These are phyloP conservation scores for Gymnocephalus cernua DNA, from an alignment of 2,113 vertebrate species.

Conservation along the genomic window DNA sequence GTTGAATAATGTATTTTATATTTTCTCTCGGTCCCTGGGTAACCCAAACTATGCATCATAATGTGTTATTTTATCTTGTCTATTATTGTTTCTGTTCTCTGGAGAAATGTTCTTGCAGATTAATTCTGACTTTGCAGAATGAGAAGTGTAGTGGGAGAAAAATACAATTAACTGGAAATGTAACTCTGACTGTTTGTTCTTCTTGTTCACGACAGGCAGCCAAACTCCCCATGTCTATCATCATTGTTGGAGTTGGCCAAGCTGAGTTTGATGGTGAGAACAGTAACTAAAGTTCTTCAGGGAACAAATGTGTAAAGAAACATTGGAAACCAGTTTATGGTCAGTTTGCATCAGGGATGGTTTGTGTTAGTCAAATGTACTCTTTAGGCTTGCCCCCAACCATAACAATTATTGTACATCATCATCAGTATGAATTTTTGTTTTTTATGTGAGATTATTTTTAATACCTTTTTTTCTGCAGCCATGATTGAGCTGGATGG, in stretches of 20 bases:
- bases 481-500: constrained; percentile 97
- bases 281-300: not conserved
- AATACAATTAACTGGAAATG: constrained; percentile 25
- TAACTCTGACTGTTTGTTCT: constrained; percentile 40
- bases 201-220: constrained; percentile 86
- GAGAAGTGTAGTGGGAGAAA: constrained; percentile 18
- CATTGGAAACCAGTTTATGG: constrained; percentile 5
- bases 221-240: constrained; percentile 97
- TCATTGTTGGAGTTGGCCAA: constrained; percentile 95
- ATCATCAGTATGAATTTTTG: not conserved
- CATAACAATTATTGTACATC: not conserved
- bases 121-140: constrained; percentile 11
- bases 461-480: constrained; percentile 65
- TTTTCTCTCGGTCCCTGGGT: constrained; percentile 1
- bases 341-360: not conserved
- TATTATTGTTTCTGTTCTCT: constrained; percentile 19
- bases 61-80: constrained; percentile 31
- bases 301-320: not conserved
- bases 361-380: constrained; percentile 10
- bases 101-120: constrained; percentile 10
- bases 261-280: constrained; percentile 96
- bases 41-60: constrained; percentile 15
- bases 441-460: not conserved
- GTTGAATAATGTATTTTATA: constrained; percentile 46
- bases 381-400: not conserved